Conservation (phyloP, 2,113 vertebrate species). For the Orthonyx spaldingii region DNA sequence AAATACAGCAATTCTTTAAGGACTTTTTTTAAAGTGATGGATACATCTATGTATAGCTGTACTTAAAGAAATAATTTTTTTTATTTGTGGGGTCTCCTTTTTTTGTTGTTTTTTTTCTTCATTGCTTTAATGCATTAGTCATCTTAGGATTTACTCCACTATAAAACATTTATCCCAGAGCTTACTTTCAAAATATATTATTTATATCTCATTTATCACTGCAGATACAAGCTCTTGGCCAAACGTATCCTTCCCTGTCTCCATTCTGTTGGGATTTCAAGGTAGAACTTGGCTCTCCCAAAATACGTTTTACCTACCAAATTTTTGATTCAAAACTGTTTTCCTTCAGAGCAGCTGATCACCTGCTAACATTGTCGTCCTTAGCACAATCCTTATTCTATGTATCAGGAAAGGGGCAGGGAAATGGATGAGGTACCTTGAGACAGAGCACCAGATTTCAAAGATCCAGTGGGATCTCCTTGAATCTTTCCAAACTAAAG, state of each 20-base stretch:
- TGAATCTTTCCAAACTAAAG: background rate
- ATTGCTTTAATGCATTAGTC: background rate
- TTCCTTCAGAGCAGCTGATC: background rate
- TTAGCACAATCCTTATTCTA: background rate
- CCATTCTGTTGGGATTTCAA: background rate
- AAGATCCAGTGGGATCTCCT: background rate
- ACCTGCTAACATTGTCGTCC: background rate
- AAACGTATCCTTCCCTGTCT: background rate
- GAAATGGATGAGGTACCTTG: background rate
- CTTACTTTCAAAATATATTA: slow-evolving; percentile 9
- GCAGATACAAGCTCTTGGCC: background rate
- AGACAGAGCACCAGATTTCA: background rate
- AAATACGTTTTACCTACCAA: background rate
- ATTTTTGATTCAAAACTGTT: background rate
- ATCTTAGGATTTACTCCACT: slow-evolving; percentile 18
- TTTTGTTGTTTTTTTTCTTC: background rate
- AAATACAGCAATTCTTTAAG: background rate
- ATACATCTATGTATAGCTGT: background rate
- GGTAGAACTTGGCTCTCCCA: background rate
- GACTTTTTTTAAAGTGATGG: background rate
- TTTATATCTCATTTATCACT: slow-evolving; percentile 42
- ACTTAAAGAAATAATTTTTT: background rate
- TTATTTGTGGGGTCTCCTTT: background rate
- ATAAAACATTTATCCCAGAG: slow-evolving; percentile 23
- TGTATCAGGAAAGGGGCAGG: background rate